A percentile compares a stretch with the other conserved stretches of the same genome.
Conservation (phyloP, 2,797 vertebrate genomes). For the Mus minutoides region DNA sequence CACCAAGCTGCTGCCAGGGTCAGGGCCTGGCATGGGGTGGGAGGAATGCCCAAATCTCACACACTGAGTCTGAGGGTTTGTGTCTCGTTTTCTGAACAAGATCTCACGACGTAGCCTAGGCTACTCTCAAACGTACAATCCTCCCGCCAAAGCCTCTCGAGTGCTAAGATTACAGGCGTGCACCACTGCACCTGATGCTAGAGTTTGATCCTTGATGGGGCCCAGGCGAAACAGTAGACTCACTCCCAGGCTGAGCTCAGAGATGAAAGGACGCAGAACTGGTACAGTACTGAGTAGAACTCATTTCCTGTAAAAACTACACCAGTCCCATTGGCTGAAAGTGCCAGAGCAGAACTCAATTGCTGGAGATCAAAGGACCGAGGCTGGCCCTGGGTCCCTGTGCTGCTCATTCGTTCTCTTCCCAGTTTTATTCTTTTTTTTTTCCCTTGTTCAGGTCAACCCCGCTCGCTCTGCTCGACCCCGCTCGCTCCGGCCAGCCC, state of each 20-base stretch:
- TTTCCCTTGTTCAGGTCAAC: no score
- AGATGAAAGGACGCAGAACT: no score
- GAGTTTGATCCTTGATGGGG: background rate
- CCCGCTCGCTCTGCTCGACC: no score
- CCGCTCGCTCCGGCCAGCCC: no score
- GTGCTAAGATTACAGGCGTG: background rate
- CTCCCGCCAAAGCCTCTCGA: background rate
- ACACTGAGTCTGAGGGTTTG: background rate
- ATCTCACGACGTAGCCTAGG: background rate
- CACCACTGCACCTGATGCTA: no score
- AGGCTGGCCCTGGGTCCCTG: slow-evolving; percentile 41
- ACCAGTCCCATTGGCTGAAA: background rate
- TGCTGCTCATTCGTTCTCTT: background rate
- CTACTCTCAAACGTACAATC: background rate
- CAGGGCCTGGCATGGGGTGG: background rate
- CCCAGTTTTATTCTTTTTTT: no score
- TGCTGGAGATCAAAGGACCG: no score
- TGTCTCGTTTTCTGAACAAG: background rate
- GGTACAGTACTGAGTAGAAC: no score
- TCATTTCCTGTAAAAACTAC: background rate
- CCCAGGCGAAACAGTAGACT: background rate
- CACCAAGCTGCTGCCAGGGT: background rate
- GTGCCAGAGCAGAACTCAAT: no score
- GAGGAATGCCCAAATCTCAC: background rate
- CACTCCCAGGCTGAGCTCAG: no score